These are phyloP conservation scores for Agrochola circellaris DNA, from an alignment of 2,888 invertebrate genomes.

Conservation along the genomic window DNA sequence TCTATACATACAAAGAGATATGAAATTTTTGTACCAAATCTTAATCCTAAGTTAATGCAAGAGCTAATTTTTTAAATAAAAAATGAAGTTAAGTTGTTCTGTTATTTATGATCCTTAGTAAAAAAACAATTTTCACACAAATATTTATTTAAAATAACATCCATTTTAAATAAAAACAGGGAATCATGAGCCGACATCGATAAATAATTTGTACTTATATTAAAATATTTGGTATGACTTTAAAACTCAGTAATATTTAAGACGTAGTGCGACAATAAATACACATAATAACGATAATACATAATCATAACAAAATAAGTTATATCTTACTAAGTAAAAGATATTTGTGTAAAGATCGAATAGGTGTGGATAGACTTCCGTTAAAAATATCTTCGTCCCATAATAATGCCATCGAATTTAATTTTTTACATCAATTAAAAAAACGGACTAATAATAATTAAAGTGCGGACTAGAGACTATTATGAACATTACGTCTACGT, in stretches of 20 bases:
- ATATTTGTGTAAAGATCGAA: constrained; percentile 28
- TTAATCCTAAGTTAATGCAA: constrained; percentile 71
- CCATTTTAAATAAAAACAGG: constrained; percentile 62
- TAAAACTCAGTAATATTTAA: constrained; percentile 38
- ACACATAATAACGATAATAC: constrained; percentile 21
- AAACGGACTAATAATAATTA: constrained; percentile 59
- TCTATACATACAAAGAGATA: constrained; percentile 71
- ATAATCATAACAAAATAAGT: constrained; percentile 42
- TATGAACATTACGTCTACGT: constrained; percentile 66
- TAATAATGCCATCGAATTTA: constrained; percentile 12
- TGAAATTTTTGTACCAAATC: constrained; percentile 78
- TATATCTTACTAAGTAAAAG: constrained; percentile 31
- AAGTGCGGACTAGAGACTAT: constrained; percentile 71
- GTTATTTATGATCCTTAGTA: constrained; percentile 35
- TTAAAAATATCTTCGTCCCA: constrained; percentile 22
- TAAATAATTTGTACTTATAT: constrained; percentile 58
- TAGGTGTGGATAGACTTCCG: constrained; percentile 13
- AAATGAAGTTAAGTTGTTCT: constrained; percentile 52
- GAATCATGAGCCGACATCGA: constrained; percentile 60
- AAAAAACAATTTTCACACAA: constrained; percentile 74
- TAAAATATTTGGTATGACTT: constrained; percentile 45
- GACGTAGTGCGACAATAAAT: constrained; percentile 37
- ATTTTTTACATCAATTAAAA: constrained; percentile 37
- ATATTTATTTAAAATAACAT: constrained; percentile 70
- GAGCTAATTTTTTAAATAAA: constrained; percentile 75